Evolutionary conservation across 2,888 invertebrate species (phyloP).

Genomic region (Myopa testacea): DNA sequence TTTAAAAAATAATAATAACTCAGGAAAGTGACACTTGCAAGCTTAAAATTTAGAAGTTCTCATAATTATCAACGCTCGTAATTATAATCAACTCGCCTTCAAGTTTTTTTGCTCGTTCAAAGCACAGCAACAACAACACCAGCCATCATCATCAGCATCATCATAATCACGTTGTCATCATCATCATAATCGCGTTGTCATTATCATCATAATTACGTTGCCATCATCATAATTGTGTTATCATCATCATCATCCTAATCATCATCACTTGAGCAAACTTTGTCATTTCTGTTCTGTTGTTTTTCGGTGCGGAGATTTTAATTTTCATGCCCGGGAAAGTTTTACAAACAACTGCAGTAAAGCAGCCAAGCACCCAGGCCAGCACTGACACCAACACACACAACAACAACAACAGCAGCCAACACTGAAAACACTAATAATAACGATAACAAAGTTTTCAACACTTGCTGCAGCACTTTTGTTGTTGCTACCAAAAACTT

Average conservation of each 20-base stretch:
- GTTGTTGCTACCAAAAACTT: background rate
- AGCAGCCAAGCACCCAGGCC: background rate
- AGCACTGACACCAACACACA: background rate
- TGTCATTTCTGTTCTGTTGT: slow-evolving; percentile 11
- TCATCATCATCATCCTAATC: background rate
- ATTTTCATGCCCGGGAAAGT: slow-evolving; percentile 15
- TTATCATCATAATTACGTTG: too few species aligned
- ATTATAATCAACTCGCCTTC: too few species aligned
- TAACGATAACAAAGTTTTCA: slow-evolving; percentile 5
- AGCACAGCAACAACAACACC: too few species aligned
- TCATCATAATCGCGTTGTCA: background rate
- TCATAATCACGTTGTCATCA: too few species aligned
- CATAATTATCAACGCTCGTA: too few species aligned
- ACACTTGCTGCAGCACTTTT: background rate
- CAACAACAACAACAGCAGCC: slow-evolving; percentile 14
- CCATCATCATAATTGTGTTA: too few species aligned
- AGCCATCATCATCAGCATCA: too few species aligned
- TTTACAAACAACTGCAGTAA: background rate
- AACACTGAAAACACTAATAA: background rate
- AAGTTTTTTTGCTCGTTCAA: too few species aligned
- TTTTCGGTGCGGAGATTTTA: slow-evolving; percentile 5
- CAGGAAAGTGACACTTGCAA: too few species aligned
- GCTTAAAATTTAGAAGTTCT: too few species aligned
- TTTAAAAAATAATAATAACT: too few species aligned
- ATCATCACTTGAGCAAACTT: slow-evolving; percentile 9